Evolutionary conservation across 2,888 invertebrate genomes (phyloP).

Genomic region (Bhutanitis thaidina): DNA sequence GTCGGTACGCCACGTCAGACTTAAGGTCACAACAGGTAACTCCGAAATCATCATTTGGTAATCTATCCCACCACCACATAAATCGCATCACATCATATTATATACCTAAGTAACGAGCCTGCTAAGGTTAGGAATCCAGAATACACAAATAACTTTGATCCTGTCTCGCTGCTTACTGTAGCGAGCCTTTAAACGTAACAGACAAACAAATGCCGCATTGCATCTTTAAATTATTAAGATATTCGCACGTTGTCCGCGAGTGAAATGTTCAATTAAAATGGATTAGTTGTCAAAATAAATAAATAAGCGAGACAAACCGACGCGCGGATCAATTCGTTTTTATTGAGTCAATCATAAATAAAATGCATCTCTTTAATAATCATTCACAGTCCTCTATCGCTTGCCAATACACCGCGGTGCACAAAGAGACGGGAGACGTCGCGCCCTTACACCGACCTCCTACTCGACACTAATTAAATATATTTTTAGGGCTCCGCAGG

Average conservation of each 20-base stretch:
- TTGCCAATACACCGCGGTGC: conserved; percentile 19
- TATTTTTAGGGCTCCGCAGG: conserved; percentile 30
- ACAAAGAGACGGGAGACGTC: conserved; percentile 24
- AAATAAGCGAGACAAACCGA: conserved; percentile 15
- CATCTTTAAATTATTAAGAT: conserved; percentile 14
- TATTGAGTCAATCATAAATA: conserved; percentile 19
- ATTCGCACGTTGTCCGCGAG: conserved; percentile 19
- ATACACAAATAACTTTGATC: no score
- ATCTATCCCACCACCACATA: no score
- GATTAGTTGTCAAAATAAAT: conserved; percentile 19
- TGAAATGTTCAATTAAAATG: conserved; percentile 20
- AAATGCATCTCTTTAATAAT: conserved; percentile 17
- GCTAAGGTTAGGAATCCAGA: no score
- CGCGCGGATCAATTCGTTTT: conserved; percentile 12
- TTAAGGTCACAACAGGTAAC: no score
- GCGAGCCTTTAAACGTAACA: no score
- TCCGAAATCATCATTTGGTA: no score
- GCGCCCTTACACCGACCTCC: conserved; percentile 18
- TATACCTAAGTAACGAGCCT: no score
- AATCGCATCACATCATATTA: no score
- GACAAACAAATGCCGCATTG: neutral
- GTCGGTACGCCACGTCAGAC: no score
- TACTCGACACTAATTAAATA: conserved; percentile 40
- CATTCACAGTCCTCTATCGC: conserved; percentile 2
- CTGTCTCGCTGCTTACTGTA: no score